Percentiles rank a stretch among this genome's conserved stretches.
Evolutionary conservation across 1,140 invertebrate genomes (phyloP).

Genomic region (Ceratina calcarata): DNA sequence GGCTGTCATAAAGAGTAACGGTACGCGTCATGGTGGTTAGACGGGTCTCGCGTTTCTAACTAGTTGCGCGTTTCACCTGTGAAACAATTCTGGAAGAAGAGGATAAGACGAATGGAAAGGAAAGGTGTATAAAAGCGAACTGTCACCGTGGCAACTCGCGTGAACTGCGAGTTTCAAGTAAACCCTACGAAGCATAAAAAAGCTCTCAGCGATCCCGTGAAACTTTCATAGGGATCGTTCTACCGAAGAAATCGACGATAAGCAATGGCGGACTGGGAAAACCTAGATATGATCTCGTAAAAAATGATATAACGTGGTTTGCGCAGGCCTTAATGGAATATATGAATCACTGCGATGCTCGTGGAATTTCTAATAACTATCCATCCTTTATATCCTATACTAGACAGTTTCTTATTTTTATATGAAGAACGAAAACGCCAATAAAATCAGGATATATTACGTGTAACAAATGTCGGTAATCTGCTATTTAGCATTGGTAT

Average conservation of each 20-base stretch:
- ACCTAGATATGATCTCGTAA: background rate
- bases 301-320: background rate
- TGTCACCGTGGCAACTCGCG: background rate
- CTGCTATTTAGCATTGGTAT: no score
- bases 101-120: background rate
- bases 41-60: conserved; percentile 3
- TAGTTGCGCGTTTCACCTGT: conserved; percentile 7
- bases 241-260: conserved; percentile 9
- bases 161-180: background rate
- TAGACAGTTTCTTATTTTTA: background rate
- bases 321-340: background rate
- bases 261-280: background rate
- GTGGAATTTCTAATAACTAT: background rate
- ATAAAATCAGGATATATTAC: no score
- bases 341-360: background rate
- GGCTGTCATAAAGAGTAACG: conserved; percentile 7
- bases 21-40: background rate
- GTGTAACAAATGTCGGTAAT: no score
- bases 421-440: no score
- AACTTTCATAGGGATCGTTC: background rate
- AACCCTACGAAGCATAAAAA: background rate
- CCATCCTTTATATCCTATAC: background rate
- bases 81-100: conserved; percentile 1
- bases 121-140: background rate
- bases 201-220: background rate